A percentile compares a stretch with the other conserved stretches of the same genome.
Evolutionary conservation across 53 echinoderm and acorn worm genomes (phyloP).

Genomic region (Apostichopus leukothele): DNA sequence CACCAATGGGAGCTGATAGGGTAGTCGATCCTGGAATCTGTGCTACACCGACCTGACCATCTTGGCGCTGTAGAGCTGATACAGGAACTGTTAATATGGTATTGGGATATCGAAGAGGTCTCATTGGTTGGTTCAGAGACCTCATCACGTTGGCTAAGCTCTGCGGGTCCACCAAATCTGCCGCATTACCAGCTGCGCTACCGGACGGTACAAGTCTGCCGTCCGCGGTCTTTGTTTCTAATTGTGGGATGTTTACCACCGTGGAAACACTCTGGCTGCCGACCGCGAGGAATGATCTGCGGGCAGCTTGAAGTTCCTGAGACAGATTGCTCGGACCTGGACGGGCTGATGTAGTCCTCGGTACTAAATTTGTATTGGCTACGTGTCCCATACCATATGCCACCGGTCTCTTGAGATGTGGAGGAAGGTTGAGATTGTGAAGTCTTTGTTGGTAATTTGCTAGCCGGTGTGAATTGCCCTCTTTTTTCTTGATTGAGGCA

Average conservation of each 20-base stretch:
- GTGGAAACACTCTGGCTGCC: neutral
- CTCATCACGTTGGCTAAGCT: too few species aligned
- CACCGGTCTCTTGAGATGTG: neutral
- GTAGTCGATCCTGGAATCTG: too few species aligned
- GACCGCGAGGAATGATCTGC: constrained; percentile 3
- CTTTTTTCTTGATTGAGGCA: neutral
- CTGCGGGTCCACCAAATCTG: too few species aligned
- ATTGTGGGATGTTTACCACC: neutral
- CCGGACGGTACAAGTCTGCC: neutral
- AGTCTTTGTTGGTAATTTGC: neutral
- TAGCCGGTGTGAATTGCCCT: neutral
- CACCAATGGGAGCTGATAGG: too few species aligned
- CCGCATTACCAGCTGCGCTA: too few species aligned
- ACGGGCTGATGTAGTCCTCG: neutral
- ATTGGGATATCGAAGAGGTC: neutral
- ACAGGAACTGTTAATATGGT: neutral
- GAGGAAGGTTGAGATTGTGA: neutral
- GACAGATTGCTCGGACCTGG: neutral
- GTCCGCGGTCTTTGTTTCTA: neutral
- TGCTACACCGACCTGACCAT: too few species aligned
- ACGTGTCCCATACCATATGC: too few species aligned
- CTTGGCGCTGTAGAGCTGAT: neutral
- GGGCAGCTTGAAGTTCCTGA: neutral
- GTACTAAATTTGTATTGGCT: neutral
- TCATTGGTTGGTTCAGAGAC: too few species aligned